Conservation (phyloP, 2,888 invertebrate species). For the Melinaea menophilus region DNA sequence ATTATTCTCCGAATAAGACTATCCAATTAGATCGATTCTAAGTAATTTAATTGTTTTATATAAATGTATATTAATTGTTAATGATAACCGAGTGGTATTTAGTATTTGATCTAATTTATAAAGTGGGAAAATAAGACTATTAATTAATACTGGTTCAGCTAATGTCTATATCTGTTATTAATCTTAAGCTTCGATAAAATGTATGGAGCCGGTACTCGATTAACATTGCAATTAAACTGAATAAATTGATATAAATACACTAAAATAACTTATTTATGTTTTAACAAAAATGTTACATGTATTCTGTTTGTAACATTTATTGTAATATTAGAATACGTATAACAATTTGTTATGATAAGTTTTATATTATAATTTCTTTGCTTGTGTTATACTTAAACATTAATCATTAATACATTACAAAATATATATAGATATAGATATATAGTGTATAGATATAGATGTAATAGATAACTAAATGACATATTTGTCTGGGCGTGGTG, state of each 20-base stretch:
- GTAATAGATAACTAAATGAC: conserved; percentile 24
- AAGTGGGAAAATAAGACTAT: conserved; percentile 43
- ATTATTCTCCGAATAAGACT: background rate
- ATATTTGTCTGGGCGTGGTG: conserved; percentile 16
- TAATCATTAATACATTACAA: background rate
- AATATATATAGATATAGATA: conserved; percentile 1
- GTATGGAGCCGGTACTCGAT: conserved; percentile 1
- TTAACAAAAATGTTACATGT: too few relatives aligned
- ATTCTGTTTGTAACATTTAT: too few relatives aligned
- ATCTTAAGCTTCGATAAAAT: conserved; percentile 11
- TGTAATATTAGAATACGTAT: too few relatives aligned
- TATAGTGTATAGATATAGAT: conserved; percentile 20
- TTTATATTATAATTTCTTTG: too few relatives aligned
- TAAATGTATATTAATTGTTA: conserved; percentile 42
- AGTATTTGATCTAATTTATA: conserved; percentile 43
- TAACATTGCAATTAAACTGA: too few relatives aligned
- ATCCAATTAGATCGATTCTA: conserved; percentile 38
- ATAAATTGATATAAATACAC: too few relatives aligned
- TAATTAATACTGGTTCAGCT: conserved; percentile 35
- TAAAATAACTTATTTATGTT: too few relatives aligned
- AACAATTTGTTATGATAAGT: too few relatives aligned
- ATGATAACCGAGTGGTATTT: conserved; percentile 40
- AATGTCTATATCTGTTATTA: conserved; percentile 19
- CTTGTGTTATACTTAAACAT: background rate
- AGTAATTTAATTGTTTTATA: conserved; percentile 38